phyloP scores from a whole-genome alignment of 2,113 vertebrate species.

The Symphodus melops region DNA sequence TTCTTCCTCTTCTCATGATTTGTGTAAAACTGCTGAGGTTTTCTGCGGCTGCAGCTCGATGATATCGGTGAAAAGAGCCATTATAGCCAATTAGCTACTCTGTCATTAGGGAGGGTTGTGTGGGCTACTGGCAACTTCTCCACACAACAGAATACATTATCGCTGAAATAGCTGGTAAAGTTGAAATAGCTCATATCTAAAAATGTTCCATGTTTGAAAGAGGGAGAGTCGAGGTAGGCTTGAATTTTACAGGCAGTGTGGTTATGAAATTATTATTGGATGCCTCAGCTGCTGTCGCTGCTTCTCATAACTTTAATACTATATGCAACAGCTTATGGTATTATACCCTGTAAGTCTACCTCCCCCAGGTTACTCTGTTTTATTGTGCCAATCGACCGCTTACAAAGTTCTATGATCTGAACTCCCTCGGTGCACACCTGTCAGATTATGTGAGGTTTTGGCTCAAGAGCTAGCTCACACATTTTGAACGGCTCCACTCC shows the following conservation, averaged over 20 bases:
- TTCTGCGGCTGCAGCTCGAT: conserved; percentile 66
- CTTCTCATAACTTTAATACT: conserved; percentile 55
- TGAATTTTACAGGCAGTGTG: conserved; percentile 28
- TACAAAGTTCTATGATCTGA: conserved; percentile 52
- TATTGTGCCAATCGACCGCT: conserved; percentile 65
- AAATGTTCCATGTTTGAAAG: conserved; percentile 54
- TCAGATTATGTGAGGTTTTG: conserved; percentile 55
- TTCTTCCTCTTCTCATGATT: conserved; percentile 44
- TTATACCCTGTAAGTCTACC: conserved; percentile 33
- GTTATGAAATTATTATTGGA: conserved; percentile 63
- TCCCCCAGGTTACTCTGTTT: conserved; percentile 53
- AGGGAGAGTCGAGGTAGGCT: conserved; percentile 10
- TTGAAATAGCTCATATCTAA: conserved; percentile 53
- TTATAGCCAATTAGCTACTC: conserved; percentile 79
- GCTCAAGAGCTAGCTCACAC: conserved; percentile 32
- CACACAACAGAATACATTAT: conserved; percentile 63
- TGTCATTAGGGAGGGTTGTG: conserved; percentile 78
- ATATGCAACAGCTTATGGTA: conserved; percentile 56
- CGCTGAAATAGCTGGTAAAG: conserved; percentile 52
- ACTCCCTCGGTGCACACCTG: conserved; percentile 62
- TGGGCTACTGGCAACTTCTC: conserved; percentile 70
- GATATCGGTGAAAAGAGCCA: conserved; percentile 77
- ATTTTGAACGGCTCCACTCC: conserved; percentile 41
- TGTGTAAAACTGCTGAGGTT: conserved; percentile 73
- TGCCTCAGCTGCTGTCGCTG: conserved; percentile 11